Evolutionary conservation across 2,888 invertebrate genomes (phyloP).

Genomic region (Thera britannica): DNA sequence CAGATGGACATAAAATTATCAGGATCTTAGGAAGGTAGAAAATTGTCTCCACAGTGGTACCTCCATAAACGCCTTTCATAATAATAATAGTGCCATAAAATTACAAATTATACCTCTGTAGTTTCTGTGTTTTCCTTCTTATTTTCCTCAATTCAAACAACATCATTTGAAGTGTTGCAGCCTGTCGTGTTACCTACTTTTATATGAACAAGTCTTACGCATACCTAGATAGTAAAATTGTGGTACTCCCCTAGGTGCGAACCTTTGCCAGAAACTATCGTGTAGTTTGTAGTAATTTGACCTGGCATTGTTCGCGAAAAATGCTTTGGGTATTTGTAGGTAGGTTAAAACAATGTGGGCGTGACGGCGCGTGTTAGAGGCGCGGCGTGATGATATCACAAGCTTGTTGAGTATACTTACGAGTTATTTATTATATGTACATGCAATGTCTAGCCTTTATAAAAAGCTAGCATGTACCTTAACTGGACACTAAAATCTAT

Average conservation of each 20-base stretch:
- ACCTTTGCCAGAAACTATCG: conserved; percentile 1
- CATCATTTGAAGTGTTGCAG: background rate
- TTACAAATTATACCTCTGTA: background rate
- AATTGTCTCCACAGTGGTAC: background rate
- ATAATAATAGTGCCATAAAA: background rate
- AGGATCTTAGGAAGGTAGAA: background rate
- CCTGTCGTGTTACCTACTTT: background rate
- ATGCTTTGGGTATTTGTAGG: background rate
- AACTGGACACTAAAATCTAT: too few relatives aligned
- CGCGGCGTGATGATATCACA: conserved; percentile 12
- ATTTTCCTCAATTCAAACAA: conserved; percentile 14
- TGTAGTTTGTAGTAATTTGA: background rate
- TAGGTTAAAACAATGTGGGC: background rate
- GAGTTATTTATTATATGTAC: background rate
- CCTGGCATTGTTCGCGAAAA: conserved; percentile 1
- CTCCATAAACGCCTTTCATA: background rate
- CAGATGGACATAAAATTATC: too few relatives aligned
- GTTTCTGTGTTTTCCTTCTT: background rate
- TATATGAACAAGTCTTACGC: too few relatives aligned
- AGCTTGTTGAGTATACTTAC: too few relatives aligned
- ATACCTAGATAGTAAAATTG: too few relatives aligned
- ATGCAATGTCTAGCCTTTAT: conserved; percentile 3
- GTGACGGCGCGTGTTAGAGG: conserved; percentile 10
- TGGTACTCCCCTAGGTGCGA: background rate
- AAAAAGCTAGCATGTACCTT: background rate